These are phyloP conservation scores for Bombus soroeensis DNA, from an alignment of 1,140 invertebrate species.

Conservation along the genomic window DNA sequence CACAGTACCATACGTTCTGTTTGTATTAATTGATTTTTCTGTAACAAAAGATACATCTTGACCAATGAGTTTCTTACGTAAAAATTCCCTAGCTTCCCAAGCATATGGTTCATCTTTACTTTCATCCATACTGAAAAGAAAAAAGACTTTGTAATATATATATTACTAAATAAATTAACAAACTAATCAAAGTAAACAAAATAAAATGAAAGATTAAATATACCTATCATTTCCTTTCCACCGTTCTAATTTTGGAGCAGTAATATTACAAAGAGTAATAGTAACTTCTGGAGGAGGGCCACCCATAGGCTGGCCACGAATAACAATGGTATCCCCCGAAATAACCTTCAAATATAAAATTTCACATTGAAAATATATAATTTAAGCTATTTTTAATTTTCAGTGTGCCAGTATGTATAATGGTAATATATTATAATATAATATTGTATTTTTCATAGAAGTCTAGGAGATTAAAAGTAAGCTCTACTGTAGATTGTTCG, in stretches of 20 bases:
- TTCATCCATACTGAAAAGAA: conserved; percentile 81
- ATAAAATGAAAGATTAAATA: conserved; percentile 19
- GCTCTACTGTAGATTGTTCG: not conserved
- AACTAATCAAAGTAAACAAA: not conserved
- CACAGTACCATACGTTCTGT: conserved; percentile 94
- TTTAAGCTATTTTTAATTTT: not conserved
- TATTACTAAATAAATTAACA: not conserved
- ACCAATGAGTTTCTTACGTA: conserved; percentile 96
- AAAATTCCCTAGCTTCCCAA: conserved; percentile 97
- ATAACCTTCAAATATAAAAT: conserved; percentile 69
- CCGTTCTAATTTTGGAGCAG: conserved; percentile 95
- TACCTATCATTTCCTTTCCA: conserved; percentile 76
- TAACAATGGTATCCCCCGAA: conserved; percentile 79
- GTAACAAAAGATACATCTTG: conserved; percentile 92
- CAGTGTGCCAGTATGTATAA: not conserved
- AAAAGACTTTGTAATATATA: not conserved
- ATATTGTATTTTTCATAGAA: conserved; percentile 48
- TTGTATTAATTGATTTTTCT: conserved; percentile 88
- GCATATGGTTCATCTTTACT: conserved; percentile 96
- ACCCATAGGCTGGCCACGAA: conserved; percentile 83
- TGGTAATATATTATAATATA: not conserved
- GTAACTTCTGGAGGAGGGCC: conserved; percentile 95
- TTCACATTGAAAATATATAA: not conserved
- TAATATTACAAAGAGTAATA: conserved; percentile 94
- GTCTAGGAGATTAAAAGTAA: not conserved